Evolutionary conservation across 1,140 invertebrate species (phyloP), one percentile per base, ranked within the genome.

Genomic region (Megathymus violae): DNA sequence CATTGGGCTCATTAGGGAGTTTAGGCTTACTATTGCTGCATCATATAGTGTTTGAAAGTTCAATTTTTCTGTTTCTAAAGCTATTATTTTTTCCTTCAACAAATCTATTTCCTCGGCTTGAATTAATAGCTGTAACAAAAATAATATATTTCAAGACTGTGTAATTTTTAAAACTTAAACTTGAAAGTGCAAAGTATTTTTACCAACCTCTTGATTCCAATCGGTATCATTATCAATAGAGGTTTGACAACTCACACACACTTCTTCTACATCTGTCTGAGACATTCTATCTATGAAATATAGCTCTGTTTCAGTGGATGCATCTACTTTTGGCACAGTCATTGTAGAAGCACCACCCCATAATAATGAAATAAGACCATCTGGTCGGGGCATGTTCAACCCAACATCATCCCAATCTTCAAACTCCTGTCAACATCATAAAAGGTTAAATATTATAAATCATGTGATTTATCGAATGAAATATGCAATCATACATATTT

Each of bases 341-440:
- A 82, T 22, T 27, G 62, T 31, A 4, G 72, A 62, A 38, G 71
- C 65, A 15, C 78, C 88, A 64, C 96, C 96, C 67, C 96, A 92
- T 79, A 97, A 97, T 22, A 98, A 89, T 27, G 94, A 94, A 17
- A 97, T 83, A 6, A 98, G 84, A 78, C 95, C 94, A 6, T 95
- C 93, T 15, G 97, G 97, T 74, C 96, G 95, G 1, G 96, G 93
- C 80, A 96, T 96, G 82, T 98, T 97, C 10, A 98, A 89, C 1
- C 97, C 97, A n/a, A 96, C 95, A 92, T 97, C 96, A 91, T 97
- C 96, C 97, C 97, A 98, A 78, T 97, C 96, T 90, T 98, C 97
- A 93, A 98, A 97, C 92, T 98, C 96, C 94, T 96, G 69, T 4
- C 84, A 80, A n/a, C n/a, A n/a, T n/a, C n/a, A n/a, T n/a, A n/a